phyloP scores from a whole-genome alignment of 2,797 vertebrate species.

The Hypotaenidia philippensis region DNA sequence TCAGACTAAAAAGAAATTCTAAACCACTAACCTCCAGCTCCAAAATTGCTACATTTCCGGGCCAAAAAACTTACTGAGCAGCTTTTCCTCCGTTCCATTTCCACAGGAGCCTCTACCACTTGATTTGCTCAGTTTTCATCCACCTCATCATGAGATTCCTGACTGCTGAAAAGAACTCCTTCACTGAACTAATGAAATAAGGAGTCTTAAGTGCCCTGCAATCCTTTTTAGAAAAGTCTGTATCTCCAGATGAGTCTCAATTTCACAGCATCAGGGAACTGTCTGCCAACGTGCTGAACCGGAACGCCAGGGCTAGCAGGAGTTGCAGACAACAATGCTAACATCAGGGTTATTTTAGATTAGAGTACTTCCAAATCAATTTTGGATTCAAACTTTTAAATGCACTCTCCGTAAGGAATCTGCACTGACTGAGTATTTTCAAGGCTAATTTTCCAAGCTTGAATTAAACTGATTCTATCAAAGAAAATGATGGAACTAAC shows the following conservation, averaged over 20 bases:
- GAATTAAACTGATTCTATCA: slow-evolving; percentile 36
- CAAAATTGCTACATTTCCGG: background rate
- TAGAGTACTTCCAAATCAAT: slow-evolving; percentile 85
- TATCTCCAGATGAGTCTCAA: slow-evolving; percentile 80
- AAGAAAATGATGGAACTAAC: slow-evolving; percentile 39
- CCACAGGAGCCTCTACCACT: accelerated
- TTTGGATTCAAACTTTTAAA: slow-evolving; percentile 85
- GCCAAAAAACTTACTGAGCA: slow-evolving; percentile 4
- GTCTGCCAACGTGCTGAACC: slow-evolving; percentile 80
- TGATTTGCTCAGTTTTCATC: slow-evolving; percentile 31
- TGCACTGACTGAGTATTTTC: slow-evolving; percentile 62
- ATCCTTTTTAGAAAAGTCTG: slow-evolving; percentile 71
- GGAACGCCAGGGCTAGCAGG: slow-evolving; percentile 79
- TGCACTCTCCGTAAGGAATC: slow-evolving; percentile 74
- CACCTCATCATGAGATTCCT: slow-evolving; percentile 49
- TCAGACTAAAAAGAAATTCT: background rate
- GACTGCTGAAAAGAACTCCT: slow-evolving; percentile 50
- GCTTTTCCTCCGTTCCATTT: background rate
- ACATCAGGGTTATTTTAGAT: slow-evolving; percentile 82
- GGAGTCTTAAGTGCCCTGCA: slow-evolving; percentile 74
- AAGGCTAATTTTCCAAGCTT: slow-evolving; percentile 70
- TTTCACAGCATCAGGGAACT: slow-evolving; percentile 83
- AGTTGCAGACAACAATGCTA: slow-evolving; percentile 77
- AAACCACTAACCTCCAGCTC: slow-evolving; percentile 25
- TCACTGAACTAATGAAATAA: slow-evolving; percentile 78